A percentile compares a stretch with the other conserved stretches of the same genome.
phyloP scores from a whole-genome alignment of 1,140 invertebrate species.

The Brachionus sp. region DNA sequence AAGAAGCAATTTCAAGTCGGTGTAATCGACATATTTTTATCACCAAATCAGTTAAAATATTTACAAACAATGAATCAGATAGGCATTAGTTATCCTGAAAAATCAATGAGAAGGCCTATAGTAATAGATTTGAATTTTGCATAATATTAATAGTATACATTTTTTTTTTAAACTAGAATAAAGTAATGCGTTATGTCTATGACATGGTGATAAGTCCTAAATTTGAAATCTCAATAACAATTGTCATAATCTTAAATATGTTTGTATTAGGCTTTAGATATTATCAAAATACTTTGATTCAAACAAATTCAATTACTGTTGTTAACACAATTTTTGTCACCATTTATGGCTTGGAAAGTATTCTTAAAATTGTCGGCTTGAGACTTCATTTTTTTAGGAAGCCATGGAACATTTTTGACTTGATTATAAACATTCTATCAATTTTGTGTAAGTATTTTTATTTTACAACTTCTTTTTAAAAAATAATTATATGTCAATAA shows the following conservation, averaged over 20 bases:
- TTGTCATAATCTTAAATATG: conserved; percentile 97
- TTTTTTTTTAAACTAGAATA: conserved; percentile 50
- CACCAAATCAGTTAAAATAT: conserved; percentile 98
- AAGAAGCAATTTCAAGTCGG: conserved; percentile 90
- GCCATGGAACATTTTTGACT: conserved; percentile 99
- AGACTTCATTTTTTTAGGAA: conserved; percentile 97
- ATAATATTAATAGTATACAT: conserved; percentile 48
- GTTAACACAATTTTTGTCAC: conserved; percentile 96
- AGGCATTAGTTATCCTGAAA: conserved; percentile 93
- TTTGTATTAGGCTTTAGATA: conserved; percentile 95
- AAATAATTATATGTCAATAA: no score
- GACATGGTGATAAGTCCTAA: conserved; percentile 95
- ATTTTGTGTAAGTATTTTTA: conserved; percentile 65
- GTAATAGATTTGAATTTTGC: conserved; percentile 60
- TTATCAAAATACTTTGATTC: conserved; percentile 78
- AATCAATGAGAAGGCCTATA: conserved; percentile 91
- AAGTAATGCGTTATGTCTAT: conserved; percentile 87
- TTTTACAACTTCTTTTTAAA: no score
- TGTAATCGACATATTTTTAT: conserved; percentile 99
- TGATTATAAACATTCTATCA: conserved; percentile 95
- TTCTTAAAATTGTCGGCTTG: conserved; percentile 92
- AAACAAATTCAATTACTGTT: conserved; percentile 75
- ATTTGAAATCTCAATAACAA: conserved; percentile 99
- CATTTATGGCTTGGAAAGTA: conserved; percentile 93
- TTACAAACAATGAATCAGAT: conserved; percentile 99